These are phyloP conservation scores for Erynnis tages DNA, from an alignment of 2,888 invertebrate genomes.

Conservation along the genomic window DNA sequence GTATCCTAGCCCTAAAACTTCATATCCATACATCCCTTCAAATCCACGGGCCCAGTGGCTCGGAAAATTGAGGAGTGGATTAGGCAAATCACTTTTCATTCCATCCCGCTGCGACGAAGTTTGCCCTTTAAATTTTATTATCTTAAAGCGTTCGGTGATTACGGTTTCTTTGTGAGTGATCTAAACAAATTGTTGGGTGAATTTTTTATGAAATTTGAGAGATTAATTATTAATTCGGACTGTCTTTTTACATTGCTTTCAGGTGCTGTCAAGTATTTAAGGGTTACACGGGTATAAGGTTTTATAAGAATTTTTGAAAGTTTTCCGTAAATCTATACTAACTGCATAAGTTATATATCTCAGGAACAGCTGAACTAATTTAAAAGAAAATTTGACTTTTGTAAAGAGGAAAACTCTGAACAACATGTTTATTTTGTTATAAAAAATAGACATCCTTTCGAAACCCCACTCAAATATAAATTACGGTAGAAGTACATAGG, in stretches of 20 bases:
- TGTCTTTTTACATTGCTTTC: conserved; percentile 20
- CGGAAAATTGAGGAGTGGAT: conserved; percentile 79
- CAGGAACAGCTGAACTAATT: too few species aligned
- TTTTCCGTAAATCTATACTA: too few species aligned
- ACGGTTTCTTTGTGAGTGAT: conserved; percentile 38
- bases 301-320: conserved; percentile 37
- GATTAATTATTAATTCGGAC: conserved; percentile 25
- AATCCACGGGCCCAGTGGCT: conserved; percentile 61
- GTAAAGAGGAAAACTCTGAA: too few species aligned
- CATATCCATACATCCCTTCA: too few species aligned
- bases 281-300: neutral
- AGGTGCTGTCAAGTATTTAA: too few species aligned
- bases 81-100: conserved; percentile 81
- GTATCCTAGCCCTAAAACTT: too few species aligned
- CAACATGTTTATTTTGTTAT: too few species aligned
- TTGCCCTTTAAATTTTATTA: conserved; percentile 80
- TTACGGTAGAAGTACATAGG: too few species aligned
- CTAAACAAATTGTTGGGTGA: conserved; percentile 31
- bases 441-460: too few species aligned
- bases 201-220: conserved; percentile 18
- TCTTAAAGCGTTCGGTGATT: conserved; percentile 46
- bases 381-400: too few species aligned
- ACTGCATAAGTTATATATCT: too few species aligned
- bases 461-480: too few species aligned
- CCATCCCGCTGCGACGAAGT: conserved; percentile 66